Evolutionary conservation across 2,113 vertebrate species (phyloP), one percentile per base, ranked within the genome.

Genomic region (Coptodon bakossiorum): DNA sequence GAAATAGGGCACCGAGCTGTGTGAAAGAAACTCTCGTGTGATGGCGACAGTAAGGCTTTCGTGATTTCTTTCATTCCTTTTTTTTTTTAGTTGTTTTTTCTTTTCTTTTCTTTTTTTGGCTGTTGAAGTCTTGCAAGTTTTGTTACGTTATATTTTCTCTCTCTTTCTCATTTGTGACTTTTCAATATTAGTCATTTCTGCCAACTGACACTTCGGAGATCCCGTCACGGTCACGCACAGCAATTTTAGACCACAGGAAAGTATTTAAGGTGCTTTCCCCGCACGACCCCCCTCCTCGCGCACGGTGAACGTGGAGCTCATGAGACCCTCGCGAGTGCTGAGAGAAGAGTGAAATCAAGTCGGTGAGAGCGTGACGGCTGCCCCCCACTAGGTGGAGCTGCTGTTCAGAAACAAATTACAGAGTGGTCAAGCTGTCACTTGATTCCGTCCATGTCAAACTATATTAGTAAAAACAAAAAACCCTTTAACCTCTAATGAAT

Each of bases 311-410:
- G 31, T 22, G 53, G 16, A 86, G 54, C 86, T 80, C 17, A 16
- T 5, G 61, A 81, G 27, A 43, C 8, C 78, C 81, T 27, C 34
- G 12, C 17, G 19, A 83, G 54, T 68, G 48, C 68, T 36, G 52
- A 10, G 50, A 85, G 56, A 10, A 56, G 48, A 81, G 6, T 82
- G 5, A 45, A 85, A 22, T 71, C 68, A 45, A 59, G 86, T 54
- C 79, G 50, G 10, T 40, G 8, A 66, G 27, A 59, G n/a, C 10
- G 6, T 38, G 4, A 53, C 73, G 12, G 2, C 17, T 85, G 80
- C 59, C 3, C 85, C 63, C 96, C 96, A 96, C 95, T 92, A 96
- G 96, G 94, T 92, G 96, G 96, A 85, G 95, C 36, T 91, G 48
- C 92, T 83, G 73, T 6, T 56, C 31, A 27, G 43, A 82, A 31